phyloP scores from a whole-genome alignment of 2,113 vertebrate genomes.

The Spea multiplicata region DNA sequence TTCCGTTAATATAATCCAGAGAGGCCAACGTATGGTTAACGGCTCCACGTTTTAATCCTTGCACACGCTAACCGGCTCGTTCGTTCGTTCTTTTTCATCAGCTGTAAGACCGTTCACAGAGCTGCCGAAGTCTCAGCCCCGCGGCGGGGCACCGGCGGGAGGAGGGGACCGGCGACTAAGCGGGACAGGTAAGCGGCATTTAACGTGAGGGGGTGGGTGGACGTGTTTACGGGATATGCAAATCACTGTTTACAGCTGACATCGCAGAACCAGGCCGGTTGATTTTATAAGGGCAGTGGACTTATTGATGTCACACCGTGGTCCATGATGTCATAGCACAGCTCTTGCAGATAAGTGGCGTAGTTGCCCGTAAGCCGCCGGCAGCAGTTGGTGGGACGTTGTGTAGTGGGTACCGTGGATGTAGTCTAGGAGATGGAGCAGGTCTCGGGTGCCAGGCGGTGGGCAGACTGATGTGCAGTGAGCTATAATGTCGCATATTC shows the following conservation, averaged over 20 bases:
- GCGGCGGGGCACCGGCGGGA: background rate
- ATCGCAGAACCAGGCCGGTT: background rate
- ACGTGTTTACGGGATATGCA: background rate
- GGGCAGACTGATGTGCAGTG: too few species aligned
- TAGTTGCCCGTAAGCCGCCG: too few species aligned
- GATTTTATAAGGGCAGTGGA: background rate
- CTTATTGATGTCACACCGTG: background rate
- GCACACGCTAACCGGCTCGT: too few species aligned
- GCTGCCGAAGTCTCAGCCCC: slow-evolving; percentile 26
- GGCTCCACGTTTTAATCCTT: too few species aligned
- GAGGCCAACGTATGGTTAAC: too few species aligned
- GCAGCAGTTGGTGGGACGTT: background rate
- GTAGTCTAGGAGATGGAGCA: background rate
- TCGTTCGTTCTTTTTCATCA: background rate
- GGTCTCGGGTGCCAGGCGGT: background rate
- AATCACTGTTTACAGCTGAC: background rate
- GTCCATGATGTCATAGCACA: too few species aligned
- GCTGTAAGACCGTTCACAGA: slow-evolving; percentile 4
- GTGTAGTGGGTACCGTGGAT: background rate
- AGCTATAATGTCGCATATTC: background rate
- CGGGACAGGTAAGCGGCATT: background rate
- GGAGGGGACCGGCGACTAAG: background rate
- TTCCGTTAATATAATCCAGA: too few species aligned
- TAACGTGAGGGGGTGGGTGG: background rate
- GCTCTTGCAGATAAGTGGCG: too few species aligned